These are phyloP conservation scores for Ceriagrion tenellum DNA, from an alignment of 2,888 invertebrate species.

Conservation along the genomic window DNA sequence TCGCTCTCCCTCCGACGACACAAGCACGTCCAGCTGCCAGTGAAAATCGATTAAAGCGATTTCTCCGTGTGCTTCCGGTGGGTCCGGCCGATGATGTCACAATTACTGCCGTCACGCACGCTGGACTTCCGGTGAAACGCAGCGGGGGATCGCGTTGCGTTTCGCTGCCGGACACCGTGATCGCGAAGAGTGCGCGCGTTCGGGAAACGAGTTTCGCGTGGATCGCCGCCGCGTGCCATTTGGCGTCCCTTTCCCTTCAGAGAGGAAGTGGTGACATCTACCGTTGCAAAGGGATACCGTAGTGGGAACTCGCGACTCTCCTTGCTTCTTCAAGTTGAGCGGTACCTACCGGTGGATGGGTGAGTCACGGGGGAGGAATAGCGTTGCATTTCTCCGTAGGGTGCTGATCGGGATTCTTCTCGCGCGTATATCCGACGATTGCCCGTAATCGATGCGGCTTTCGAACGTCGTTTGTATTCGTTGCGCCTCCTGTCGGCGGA, in stretches of 20 bases:
- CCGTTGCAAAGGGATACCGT: background rate
- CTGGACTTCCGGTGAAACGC: background rate
- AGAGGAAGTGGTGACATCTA: conserved; percentile 2
- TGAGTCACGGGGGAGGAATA: background rate
- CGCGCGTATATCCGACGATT: background rate
- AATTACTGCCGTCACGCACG: background rate
- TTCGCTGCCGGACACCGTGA: background rate
- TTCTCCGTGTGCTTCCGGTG: background rate
- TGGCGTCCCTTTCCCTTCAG: background rate
- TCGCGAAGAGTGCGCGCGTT: background rate
- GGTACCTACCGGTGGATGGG: background rate
- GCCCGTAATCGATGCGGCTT: background rate
- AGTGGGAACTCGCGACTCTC: background rate
- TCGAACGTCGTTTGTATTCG: background rate
- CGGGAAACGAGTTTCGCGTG: background rate
- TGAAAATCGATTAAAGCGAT: background rate
- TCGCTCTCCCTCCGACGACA: background rate
- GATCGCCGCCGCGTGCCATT: background rate
- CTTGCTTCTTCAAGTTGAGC: background rate
- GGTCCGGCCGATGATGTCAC: conserved; percentile 7
- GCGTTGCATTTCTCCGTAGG: background rate
- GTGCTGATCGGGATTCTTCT: background rate
- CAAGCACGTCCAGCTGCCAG: background rate
- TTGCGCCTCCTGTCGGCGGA: background rate
- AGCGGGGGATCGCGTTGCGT: background rate